phyloP scores from a whole-genome alignment of 2,113 vertebrate species.

The Agapornis roseicollis region DNA sequence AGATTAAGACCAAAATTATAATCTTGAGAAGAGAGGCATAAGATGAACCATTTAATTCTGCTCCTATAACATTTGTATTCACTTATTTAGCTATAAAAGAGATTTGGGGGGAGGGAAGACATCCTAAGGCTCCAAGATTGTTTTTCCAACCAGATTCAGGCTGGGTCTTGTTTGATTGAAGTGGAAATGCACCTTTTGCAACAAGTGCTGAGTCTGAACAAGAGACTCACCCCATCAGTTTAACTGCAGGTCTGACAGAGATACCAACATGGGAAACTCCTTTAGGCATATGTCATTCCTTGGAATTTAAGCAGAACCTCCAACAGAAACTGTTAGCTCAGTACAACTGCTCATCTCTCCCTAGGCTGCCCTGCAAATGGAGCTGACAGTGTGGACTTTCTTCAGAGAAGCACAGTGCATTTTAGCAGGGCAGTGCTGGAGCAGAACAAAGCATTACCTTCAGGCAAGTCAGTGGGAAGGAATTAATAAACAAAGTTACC shows the following conservation, averaged over 20 bases:
- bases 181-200: background rate
- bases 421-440: background rate
- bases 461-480: background rate
- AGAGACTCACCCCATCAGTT: fast-evolving
- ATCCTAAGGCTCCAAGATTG: background rate
- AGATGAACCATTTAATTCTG: background rate
- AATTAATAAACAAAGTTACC: background rate
- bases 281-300: background rate
- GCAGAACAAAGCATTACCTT: background rate
- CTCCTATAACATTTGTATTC: background rate
- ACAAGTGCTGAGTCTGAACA: background rate
- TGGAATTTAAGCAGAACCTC: background rate
- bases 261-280: background rate
- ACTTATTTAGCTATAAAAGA: background rate
- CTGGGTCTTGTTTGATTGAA: background rate
- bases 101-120: background rate
- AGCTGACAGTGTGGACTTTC: background rate
- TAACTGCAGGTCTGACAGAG: background rate
- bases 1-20: background rate
- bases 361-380: background rate
- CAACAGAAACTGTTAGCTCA: background rate
- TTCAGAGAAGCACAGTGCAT: fast-evolving
- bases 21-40: background rate
- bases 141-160: background rate
- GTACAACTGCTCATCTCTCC: background rate